Base-by-base conservation (phyloP, 23 tunicate genomes). In the Halocynthia aurantium region DNA sequence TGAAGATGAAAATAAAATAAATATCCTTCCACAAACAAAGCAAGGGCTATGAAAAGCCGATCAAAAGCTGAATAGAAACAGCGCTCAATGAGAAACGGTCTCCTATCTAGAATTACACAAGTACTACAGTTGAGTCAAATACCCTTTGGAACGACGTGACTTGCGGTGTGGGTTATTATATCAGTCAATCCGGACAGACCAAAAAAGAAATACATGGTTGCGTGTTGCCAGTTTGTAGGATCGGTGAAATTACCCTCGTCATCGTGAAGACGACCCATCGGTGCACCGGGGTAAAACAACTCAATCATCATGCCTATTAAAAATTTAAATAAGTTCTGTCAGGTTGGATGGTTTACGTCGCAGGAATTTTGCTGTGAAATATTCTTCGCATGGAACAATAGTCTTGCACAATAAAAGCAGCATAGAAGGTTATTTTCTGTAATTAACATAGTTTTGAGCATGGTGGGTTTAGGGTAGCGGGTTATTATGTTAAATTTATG, bases 21-120 rank as follows among this genome's bases (percentile, higher is more conserved):
- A 82, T 89, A 96, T n/a, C 99, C 99, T 85, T 96, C 99, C 56
- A 96, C 74, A 80, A 96, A 96, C 53, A 96, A 82, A 15, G 99
- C 99, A 22, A 96, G 69, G 6, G 77, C 96, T 52, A 88, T 96
- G 40, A 75, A 67, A 52, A 96, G 62, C 22, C 99, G 85, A 65
- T 96, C 99, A 40, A 87, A 51, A 40, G 96, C 99, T 96, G 69
- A 52, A 70, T 63, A 78, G 50, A 61, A 69, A 9, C 52, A n/a
- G 5, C 4, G 40, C 20, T 2, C 4, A 5, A 19, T 67, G 4
- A 67, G 62, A 67, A 67, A 2, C 12, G 5, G 22, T 67, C 17
- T 17, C 17, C 64, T 60, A 15, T 60, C 18, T 60, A n/a, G 18
- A 60, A 60, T 17, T 17, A 60, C 17, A 60, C 18, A 15, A 60